These are phyloP conservation scores for Thalassaphorura encarpata DNA, from an alignment of 1,140 invertebrate species.

Conservation along the genomic window DNA sequence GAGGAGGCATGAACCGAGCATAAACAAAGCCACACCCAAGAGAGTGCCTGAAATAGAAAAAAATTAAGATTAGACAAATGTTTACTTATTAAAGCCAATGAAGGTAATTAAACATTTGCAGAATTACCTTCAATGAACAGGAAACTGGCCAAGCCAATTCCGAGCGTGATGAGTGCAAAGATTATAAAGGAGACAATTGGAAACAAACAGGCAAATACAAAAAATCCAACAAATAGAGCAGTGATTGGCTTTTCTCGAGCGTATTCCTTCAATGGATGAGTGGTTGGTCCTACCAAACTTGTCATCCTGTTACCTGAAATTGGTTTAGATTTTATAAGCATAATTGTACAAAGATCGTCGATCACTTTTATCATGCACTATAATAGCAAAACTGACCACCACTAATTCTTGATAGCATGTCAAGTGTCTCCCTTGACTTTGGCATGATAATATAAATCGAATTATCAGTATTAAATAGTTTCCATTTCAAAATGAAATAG, in stretches of 20 bases:
- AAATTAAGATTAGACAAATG: not conserved
- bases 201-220: not conserved
- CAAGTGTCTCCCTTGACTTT: no score
- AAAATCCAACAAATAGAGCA: not conserved
- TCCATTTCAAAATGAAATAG: no score
- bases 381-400: no score
- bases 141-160: not conserved
- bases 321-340: no score
- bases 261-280: not conserved
- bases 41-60: not conserved
- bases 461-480: no score
- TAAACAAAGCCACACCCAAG: not conserved
- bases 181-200: not conserved
- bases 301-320: not conserved
- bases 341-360: no score
- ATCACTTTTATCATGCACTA: no score
- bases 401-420: no score
- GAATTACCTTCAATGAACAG: conserved; percentile 6
- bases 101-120: no score
- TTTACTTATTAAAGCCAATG: no score
- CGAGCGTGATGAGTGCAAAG: not conserved
- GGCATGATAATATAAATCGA: no score
- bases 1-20: not conserved
- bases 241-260: not conserved
- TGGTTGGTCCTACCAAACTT: not conserved